Percentiles rank a stretch among this genome's conserved stretches.
These are phyloP conservation scores for Momotus momota DNA, from an alignment of 2,797 vertebrate genomes.

Conservation along the genomic window DNA sequence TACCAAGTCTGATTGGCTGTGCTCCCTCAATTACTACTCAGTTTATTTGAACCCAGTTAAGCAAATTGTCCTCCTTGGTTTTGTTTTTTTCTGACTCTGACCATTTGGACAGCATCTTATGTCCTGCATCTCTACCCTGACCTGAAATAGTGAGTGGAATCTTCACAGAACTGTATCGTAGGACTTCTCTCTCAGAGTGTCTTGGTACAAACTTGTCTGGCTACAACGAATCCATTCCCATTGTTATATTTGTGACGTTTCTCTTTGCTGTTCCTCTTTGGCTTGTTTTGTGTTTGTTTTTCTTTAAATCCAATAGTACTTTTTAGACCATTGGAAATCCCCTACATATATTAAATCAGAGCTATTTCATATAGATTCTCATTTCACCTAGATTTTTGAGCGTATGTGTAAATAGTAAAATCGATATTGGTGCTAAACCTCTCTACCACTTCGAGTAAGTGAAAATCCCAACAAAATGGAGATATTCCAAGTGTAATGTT, in stretches of 20 bases:
- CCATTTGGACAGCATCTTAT: background rate
- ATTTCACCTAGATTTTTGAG: background rate
- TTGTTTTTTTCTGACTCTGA: background rate
- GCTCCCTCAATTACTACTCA: background rate
- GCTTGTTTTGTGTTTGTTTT: background rate
- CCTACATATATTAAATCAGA: background rate
- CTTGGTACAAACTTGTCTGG: background rate
- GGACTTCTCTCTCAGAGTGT: background rate
- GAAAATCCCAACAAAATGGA: background rate
- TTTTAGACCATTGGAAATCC: background rate
- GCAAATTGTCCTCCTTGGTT: background rate
- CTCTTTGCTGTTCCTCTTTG: too few relatives aligned
- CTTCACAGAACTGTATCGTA: accelerated
- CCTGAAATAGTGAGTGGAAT: background rate
- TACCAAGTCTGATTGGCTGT: background rate
- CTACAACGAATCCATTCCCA: background rate
- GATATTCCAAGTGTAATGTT: background rate
- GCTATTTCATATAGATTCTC: background rate
- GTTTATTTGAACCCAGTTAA: background rate
- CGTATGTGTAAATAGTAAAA: background rate
- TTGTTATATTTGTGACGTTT: background rate
- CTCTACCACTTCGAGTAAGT: background rate
- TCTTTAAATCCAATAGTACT: background rate
- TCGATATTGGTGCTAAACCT: background rate
- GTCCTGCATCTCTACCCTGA: background rate